Evolutionary conservation across 2,888 invertebrate species (phyloP).

Genomic region (Rhopalosiphum nymphaeae): DNA sequence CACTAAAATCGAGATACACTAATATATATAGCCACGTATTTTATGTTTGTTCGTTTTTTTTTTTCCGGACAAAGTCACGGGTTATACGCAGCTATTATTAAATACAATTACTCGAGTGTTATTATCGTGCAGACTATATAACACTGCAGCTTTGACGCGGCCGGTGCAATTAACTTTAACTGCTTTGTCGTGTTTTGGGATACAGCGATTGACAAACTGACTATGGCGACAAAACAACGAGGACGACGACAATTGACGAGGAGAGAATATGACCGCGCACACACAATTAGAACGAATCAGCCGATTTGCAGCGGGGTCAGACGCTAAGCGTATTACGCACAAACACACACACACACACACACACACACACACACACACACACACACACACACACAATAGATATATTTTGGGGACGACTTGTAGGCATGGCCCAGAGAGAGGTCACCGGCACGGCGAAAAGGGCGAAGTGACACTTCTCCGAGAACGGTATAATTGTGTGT

Average conservation of each 20-base stretch:
- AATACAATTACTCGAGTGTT: background rate
- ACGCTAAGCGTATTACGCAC: background rate
- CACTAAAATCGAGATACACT: no score
- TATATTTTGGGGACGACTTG: background rate
- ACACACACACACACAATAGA: background rate
- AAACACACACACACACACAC: background rate
- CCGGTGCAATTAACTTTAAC: slow-evolving; percentile 42
- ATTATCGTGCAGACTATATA: background rate
- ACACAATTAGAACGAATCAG: slow-evolving; percentile 17
- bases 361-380: background rate
- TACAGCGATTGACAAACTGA: slow-evolving; percentile 26
- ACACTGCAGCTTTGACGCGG: background rate
- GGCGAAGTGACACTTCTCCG: slow-evolving; percentile 32
- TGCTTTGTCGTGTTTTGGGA: slow-evolving; percentile 43
- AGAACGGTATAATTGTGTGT: slow-evolving; percentile 22
- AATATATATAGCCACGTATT: background rate
- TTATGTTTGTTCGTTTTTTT: background rate
- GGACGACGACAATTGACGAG: slow-evolving; percentile 28
- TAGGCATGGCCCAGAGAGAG: background rate
- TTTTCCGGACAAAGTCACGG: background rate
- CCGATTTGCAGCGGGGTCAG: background rate
- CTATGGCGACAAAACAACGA: background rate
- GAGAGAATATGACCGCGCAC: background rate
- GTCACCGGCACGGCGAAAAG: background rate
- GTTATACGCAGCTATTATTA: background rate